phyloP scores from a whole-genome alignment of 2,797 vertebrate genomes.

The Coccyzus lansbergi region DNA sequence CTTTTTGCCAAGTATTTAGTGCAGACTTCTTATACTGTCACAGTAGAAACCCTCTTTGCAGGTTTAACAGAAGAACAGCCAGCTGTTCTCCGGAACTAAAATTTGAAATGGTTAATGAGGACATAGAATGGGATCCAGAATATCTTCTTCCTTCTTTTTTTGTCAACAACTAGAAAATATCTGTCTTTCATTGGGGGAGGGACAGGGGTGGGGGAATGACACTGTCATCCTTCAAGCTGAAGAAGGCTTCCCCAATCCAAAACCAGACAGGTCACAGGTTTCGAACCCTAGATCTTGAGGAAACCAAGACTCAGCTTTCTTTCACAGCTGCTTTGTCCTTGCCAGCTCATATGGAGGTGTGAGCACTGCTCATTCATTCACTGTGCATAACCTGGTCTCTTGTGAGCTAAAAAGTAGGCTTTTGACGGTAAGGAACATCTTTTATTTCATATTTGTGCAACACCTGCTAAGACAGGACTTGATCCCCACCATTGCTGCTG shows the following conservation, averaged over 20 bases:
- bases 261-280: neutral
- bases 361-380: fast-evolving
- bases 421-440: neutral
- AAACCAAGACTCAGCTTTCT: neutral
- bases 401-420: neutral
- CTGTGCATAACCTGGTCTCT: neutral
- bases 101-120: neutral
- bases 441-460: neutral
- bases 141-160: neutral
- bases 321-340: neutral
- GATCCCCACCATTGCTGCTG: neutral
- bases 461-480: neutral
- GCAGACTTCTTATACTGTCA: neutral
- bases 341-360: fast-evolving
- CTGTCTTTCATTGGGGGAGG: neutral
- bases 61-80: constrained; percentile 27
- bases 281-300: neutral
- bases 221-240: neutral
- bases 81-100: neutral
- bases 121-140: neutral
- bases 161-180: neutral
- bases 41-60: neutral
- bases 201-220: too few relatives aligned
- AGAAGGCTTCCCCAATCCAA: neutral
- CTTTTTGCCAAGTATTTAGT: constrained; percentile 18